Conservation (phyloP, 2,888 invertebrate species). For the Seira sanloemensis region DNA sequence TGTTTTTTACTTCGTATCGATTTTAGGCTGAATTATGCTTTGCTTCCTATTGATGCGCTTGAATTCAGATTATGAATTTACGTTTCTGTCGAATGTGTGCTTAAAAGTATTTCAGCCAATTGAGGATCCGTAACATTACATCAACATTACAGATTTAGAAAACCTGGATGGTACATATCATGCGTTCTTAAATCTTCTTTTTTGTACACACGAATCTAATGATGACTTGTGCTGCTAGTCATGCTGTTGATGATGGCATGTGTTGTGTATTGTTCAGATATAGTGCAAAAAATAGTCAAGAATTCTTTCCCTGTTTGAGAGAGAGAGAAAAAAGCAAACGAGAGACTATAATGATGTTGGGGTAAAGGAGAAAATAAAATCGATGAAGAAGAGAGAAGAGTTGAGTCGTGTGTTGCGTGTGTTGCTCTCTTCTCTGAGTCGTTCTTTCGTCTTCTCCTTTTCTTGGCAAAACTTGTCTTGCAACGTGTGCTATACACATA, state of each 20-base stretch:
- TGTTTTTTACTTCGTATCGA: too few relatives aligned
- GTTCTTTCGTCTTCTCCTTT: constrained; percentile 26
- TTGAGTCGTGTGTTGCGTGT: constrained; percentile 57
- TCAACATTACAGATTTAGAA: too few relatives aligned
- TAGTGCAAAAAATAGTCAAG: constrained; percentile 37
- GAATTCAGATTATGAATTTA: too few relatives aligned
- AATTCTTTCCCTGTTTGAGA: constrained; percentile 28
- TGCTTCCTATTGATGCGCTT: too few relatives aligned
- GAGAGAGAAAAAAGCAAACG: constrained; percentile 22
- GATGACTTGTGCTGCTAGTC: background rate
- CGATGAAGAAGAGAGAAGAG: constrained; percentile 74
- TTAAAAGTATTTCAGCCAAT: too few relatives aligned
- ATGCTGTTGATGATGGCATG: constrained; percentile 49
- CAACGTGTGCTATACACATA: background rate
- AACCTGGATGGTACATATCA: too few relatives aligned
- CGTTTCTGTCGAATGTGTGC: too few relatives aligned
- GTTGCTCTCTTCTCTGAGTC: constrained; percentile 28
- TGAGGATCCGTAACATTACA: too few relatives aligned
- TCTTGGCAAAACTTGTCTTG: constrained; percentile 39
- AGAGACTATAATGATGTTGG: constrained; percentile 30
- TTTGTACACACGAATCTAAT: background rate
- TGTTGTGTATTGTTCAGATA: constrained; percentile 60
- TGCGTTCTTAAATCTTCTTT: too few relatives aligned
- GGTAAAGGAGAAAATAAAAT: constrained; percentile 71
- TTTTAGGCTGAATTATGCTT: too few relatives aligned